Evolutionary conservation across 1,140 invertebrate genomes (phyloP), one percentile per base, ranked within the genome.

Genomic region (Euura lappo): DNA sequence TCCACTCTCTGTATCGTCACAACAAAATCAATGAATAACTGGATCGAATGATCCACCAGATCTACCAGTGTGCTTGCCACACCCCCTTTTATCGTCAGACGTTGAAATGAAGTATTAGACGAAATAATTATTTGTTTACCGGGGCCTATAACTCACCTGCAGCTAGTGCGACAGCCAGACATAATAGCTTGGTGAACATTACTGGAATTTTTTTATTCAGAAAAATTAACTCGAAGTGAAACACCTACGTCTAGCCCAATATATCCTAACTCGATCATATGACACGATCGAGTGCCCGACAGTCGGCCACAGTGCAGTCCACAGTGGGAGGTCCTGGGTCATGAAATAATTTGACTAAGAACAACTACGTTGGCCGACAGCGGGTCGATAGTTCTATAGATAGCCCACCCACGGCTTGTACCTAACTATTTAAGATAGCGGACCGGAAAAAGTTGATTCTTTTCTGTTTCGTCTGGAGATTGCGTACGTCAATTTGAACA

Each of bases 171-270:
- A 72, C 65, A 1, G 64, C n/a, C 28, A 66, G 45, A 13, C 70
- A 72, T 13, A 76, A 74, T 44, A 73, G 44, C 46, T 70, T 44
- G 44, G 71, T 71, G 11, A 74, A 74, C 75, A 76, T 76, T 73
- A 74, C 71, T 46, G 51, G 67, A 65, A 10, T 67, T 28, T 70
- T 70, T 11, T 71, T 42, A 43, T 66, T 28, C 2, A 60, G 51
- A 60, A 11, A 6, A 60, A 4, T 60, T 64, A 69, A 45, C 60
- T 69, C 68, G n/a, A 46, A 67, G 66, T 28, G 28, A 28, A 68
- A 68, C 28, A 28, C 13, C 4, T 42, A 7, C 42, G 68, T 66
- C 75, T 76, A 76, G 74, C 75, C 73, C 72, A 72, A 67, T 64
- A 45, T 68, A 28, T 11, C 42, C 66, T 10, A 42, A 44, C 67